These are phyloP conservation scores for Charaxes varanes DNA, from an alignment of 1,140 invertebrate genomes.

Conservation along the genomic window DNA sequence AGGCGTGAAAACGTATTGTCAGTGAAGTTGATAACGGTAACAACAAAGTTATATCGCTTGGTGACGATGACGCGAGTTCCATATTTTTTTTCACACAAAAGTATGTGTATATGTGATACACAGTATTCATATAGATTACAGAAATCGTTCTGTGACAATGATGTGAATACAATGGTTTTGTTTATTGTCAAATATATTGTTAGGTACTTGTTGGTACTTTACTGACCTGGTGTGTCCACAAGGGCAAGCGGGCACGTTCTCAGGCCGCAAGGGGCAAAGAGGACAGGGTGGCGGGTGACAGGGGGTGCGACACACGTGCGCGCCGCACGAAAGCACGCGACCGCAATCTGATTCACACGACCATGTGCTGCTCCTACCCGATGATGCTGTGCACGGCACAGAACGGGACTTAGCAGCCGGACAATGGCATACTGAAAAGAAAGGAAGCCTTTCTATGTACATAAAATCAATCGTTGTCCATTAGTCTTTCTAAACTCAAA, in stretches of 20 bases:
- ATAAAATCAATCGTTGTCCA: no score
- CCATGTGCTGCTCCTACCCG: constrained; percentile 57
- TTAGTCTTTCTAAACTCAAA: no score
- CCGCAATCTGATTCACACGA: constrained; percentile 82
- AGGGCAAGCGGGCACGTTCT: constrained; percentile 83
- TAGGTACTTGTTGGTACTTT: no score
- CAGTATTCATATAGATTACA: no score
- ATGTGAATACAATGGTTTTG: no score
- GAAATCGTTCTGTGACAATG: no score
- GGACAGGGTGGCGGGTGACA: constrained; percentile 84
- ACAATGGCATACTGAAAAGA: constrained; percentile 66
- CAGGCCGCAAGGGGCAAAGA: constrained; percentile 78
- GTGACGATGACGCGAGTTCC: neutral
- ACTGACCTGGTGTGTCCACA: constrained; percentile 84
- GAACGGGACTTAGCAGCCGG: constrained; percentile 54
- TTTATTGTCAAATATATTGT: neutral
- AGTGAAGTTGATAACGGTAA: no score
- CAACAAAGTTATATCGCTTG: no score
- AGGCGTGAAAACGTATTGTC: no score
- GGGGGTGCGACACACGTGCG: constrained; percentile 82
- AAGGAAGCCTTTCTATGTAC: no score
- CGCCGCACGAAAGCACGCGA: constrained; percentile 81
- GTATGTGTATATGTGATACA: neutral
- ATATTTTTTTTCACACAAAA: neutral
- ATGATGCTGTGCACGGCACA: constrained; percentile 71